Base-by-base conservation (phyloP, 1,140 invertebrate genomes). In the Danaus plexippus region DNA sequence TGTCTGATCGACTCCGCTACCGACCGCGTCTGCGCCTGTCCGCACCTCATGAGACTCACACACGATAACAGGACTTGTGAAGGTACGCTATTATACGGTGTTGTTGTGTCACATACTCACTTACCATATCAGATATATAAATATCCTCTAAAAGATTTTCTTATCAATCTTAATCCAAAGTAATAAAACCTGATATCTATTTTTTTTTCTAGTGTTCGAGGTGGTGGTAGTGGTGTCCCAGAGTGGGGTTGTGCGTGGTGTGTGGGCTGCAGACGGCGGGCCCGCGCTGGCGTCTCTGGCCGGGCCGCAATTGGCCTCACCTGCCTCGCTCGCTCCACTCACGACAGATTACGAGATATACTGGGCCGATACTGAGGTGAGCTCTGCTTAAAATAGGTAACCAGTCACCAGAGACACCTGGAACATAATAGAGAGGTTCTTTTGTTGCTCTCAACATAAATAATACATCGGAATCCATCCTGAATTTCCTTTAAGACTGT, bases 201-300 rank as follows among this genome's bases (percentile, higher is more conserved):
- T 42, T 57, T 53, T 49, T 15, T 62, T 6, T 69, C 11, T 78
- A 93, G 91, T 88, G 43, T 94, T 95, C 78, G 93, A 95, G 69
- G 90, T 90, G 59, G 90, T 96, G 42, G 77, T 97, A 47, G 84
- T 96, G 54, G 92, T 95, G 69, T 92, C 92, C 9, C 88, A 91
- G 59, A 82, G 88, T 13, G 92, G 92, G 71, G 94, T 95, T 83
- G 94, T 97, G 59, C 90, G 95, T 47, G 95, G 95, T 10, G 92
- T 97, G 42, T 94, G 96, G 77, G 77, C 96, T 40, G 87, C 90
- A 45, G 89, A 92, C 1, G 90, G 91, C 74, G 93, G 92, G 77
- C 92, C 94, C 71, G 92, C 94, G 18, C 94, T 95, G 61, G 93
- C 95, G 9, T 92, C 93, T 0, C 91, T 95, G 43, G 90, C 91